Percentiles rank a stretch among this genome's conserved stretches.
Conservation (phyloP, 2,888 invertebrate genomes). For the Leptinotarsa tumamoca region DNA sequence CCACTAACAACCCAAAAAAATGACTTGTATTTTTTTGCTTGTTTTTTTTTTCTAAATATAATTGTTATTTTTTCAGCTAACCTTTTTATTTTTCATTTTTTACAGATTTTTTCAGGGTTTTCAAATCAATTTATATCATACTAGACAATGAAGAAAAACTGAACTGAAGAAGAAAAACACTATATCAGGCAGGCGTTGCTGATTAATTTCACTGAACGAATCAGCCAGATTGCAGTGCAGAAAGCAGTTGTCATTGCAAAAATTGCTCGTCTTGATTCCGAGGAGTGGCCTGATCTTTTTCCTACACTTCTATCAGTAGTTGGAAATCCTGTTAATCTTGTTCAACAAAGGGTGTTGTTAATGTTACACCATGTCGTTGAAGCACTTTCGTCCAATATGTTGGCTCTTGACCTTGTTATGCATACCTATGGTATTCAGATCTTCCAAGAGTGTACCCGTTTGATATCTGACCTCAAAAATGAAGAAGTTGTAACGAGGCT, state of each 20-base stretch:
- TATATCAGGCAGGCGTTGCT: constrained; percentile 75
- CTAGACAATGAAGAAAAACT: no score
- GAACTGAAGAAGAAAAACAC: constrained; percentile 80
- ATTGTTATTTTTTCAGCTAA: no score
- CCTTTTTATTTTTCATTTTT: no score
- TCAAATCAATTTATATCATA: no score
- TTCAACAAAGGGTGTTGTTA: constrained; percentile 85
- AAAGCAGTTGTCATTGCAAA: constrained; percentile 88
- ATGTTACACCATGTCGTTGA: constrained; percentile 84
- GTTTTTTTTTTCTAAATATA: no score
- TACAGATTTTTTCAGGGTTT: no score
- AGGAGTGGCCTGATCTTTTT: constrained; percentile 86
- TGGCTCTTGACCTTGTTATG: constrained; percentile 84
- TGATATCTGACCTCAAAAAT: constrained; percentile 82
- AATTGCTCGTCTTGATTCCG: constrained; percentile 89
- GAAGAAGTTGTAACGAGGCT: constrained; percentile 80
- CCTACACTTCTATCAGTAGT: constrained; percentile 69
- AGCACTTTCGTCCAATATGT: constrained; percentile 33
- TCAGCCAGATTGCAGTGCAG: constrained; percentile 88
- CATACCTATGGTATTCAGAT: constrained; percentile 78
- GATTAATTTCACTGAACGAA: constrained; percentile 81
- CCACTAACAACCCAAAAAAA: no score
- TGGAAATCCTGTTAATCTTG: constrained; percentile 73
- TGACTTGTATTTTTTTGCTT: no score
- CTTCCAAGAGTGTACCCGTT: constrained; percentile 76